Evolutionary conservation across 2,113 vertebrate species (phyloP).

Genomic region (Mellivora capensis): DNA sequence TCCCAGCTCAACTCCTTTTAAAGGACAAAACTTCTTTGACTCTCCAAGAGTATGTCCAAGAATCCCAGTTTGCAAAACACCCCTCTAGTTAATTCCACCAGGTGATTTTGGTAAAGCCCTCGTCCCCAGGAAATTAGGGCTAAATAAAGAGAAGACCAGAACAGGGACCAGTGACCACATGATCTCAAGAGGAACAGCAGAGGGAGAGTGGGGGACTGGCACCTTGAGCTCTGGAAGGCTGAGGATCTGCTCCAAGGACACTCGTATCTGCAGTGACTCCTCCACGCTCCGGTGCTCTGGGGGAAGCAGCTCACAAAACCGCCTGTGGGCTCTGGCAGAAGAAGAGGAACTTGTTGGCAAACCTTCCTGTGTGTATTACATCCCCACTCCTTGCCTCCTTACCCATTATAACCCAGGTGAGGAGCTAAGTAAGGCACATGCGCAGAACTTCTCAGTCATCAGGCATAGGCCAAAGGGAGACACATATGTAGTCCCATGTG

Average conservation of each 20-base stretch:
- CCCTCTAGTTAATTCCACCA: neutral
- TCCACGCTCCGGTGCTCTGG: constrained; percentile 78
- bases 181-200: neutral
- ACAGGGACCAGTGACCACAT: neutral
- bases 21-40: neutral
- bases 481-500: neutral
- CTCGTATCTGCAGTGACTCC: constrained; percentile 57
- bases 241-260: constrained; percentile 84
- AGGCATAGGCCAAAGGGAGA: neutral
- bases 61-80: neutral
- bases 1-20: neutral
- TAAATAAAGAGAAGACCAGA: neutral
- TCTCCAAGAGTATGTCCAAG: neutral
- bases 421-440: neutral
- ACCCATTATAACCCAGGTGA: neutral
- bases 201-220: neutral
- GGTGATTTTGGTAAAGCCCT: neutral
- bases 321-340: constrained; percentile 89
- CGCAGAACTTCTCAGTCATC: neutral
- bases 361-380: neutral
- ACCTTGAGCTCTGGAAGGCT: constrained; percentile 95
- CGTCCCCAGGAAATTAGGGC: neutral
- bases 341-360: neutral
- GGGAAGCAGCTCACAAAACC: constrained; percentile 89
- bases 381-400: neutral